Percentiles rank a stretch among this genome's conserved stretches.
phyloP scores from a whole-genome alignment of 2,797 vertebrate species.

The Saxicola maurus region DNA sequence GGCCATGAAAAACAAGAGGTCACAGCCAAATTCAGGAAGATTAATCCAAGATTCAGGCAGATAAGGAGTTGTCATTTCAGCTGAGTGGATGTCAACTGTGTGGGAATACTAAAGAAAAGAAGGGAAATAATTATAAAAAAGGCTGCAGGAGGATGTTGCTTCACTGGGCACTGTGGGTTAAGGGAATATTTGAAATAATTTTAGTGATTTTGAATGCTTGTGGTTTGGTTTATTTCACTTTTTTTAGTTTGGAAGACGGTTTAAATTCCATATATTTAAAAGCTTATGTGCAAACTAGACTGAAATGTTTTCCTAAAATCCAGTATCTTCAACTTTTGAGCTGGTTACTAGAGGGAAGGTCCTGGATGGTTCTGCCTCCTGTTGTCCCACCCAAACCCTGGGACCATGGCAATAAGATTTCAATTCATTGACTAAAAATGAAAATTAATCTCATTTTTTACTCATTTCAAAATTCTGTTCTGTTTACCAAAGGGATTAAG shows the following conservation, averaged over 20 bases:
- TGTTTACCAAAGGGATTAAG: neutral
- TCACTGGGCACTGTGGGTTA: neutral
- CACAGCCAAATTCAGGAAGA: neutral
- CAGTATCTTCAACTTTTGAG: neutral
- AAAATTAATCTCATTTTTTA: neutral
- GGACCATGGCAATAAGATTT: accelerated
- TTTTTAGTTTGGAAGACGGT: neutral
- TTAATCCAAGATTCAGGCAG: neutral
- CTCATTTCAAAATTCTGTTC: neutral
- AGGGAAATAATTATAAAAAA: neutral
- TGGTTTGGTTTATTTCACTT: neutral
- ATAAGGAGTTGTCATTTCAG: neutral
- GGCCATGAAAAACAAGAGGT: neutral
- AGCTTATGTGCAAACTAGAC: neutral
- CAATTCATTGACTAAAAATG: neutral
- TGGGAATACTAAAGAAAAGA: neutral
- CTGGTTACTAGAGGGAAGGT: neutral
- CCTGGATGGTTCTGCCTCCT: neutral
- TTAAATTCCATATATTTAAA: neutral
- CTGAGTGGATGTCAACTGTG: neutral
- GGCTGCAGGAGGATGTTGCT: neutral
- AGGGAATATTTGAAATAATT: neutral
- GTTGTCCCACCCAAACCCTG: accelerated
- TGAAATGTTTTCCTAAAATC: neutral
- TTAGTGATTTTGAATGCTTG: neutral